Percentiles rank a stretch among this genome's conserved stretches.
phyloP scores from a whole-genome alignment of 2,113 vertebrate species.

The Candoia aspera region DNA sequence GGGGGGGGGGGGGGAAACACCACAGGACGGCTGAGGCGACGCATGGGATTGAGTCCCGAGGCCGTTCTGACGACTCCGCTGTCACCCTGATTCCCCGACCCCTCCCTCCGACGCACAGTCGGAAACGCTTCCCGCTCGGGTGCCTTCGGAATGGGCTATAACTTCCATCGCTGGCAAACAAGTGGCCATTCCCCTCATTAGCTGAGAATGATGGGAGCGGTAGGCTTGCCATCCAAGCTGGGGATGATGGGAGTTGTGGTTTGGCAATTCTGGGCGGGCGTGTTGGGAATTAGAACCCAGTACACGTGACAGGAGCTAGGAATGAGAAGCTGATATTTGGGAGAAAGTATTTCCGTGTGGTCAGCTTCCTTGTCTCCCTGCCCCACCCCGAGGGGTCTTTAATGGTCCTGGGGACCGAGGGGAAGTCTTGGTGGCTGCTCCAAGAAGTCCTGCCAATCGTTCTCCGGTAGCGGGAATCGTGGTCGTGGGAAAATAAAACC shows the following conservation, averaged over 20 bases:
- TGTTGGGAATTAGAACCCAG: background rate
- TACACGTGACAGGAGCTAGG: background rate
- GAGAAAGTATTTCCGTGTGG: background rate
- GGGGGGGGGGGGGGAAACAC: background rate
- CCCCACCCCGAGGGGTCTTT: background rate
- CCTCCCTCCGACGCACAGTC: background rate
- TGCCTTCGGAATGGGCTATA: background rate
- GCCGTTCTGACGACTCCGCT: background rate
- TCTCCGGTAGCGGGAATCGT: background rate
- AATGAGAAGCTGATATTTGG: background rate
- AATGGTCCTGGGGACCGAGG: background rate
- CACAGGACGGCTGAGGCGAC: background rate
- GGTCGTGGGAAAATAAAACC: background rate
- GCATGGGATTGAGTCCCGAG: background rate
- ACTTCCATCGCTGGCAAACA: background rate
- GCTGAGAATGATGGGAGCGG: background rate
- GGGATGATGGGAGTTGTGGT: background rate
- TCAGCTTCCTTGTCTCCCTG: background rate
- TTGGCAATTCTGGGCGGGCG: background rate
- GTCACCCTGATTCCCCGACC: background rate
- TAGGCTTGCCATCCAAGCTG: background rate
- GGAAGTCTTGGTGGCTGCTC: constrained; percentile 6
- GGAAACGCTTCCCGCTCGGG: background rate
- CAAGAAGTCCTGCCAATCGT: background rate
- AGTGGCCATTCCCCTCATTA: background rate